Evolutionary conservation across 2,888 invertebrate species (phyloP), one percentile per base, ranked within the genome.

Genomic region (Aphelenchoides bicaudatus): DNA sequence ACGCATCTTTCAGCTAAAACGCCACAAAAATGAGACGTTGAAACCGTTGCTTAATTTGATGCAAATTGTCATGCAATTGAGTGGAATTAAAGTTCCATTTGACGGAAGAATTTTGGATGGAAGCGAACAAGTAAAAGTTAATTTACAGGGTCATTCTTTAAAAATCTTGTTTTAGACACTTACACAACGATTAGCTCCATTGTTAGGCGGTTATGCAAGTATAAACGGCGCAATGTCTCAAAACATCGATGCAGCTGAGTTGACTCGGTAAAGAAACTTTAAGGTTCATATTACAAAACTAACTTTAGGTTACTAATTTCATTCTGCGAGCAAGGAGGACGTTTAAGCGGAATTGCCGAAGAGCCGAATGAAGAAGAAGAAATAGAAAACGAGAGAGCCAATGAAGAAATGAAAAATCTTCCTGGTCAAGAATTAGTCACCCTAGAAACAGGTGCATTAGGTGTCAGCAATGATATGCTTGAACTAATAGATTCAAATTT

Each of bases 71-170:
- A 25, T 66, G 34, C 47, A 52, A 25, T 23, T 66, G 39, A 43
- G 37, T 16, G 69, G 46, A 2, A 37, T 66, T 10, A 16, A 70
- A 2, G 29, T 66, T 13, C 66, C 66, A 21, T 66, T 66, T 52
- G 66, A 66, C 48, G 66, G 66, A 25, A 16, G 69, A 29, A 66
- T 66, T 50, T 37, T 66, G 2, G 66, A 66, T 34, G 66, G 67
- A 4, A 67, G 46, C 29, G 50, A 66, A 48, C 61, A 66, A 49
- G 65, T 65, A 19, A 2, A 34, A 34, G 10, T 19, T 21, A 25
- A n/a, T 27, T 59, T 19, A n/a, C n/a, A n/a, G n/a, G n/a, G n/a
- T n/a, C n/a, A n/a, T n/a, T 21, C 25, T 16, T 34, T 50, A 0
- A 25, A 57, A 50, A 27, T 13, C 21, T 28, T 8, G 25, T 58